A percentile compares a stretch with the other conserved stretches of the same genome.
These are phyloP conservation scores for Setophaga petechia DNA, from an alignment of 2,113 vertebrate species.

Conservation along the genomic window DNA sequence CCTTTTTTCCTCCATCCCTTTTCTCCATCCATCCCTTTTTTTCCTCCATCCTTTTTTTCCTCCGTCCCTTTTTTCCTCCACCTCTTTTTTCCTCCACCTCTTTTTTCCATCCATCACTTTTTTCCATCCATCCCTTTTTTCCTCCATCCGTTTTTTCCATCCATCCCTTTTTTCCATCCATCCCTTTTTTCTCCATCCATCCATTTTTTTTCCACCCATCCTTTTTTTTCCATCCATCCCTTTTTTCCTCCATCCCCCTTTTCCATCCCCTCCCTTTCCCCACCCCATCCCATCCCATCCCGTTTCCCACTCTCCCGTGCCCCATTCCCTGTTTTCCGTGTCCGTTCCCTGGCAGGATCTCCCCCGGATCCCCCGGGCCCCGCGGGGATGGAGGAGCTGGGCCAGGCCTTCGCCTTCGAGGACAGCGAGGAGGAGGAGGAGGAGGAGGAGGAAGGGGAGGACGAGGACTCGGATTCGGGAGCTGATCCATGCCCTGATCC, in stretches of 20 bases:
- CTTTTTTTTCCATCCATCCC: too few species aligned
- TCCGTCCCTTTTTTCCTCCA: too few species aligned
- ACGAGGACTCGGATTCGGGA: neutral
- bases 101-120: too few species aligned
- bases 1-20: too few species aligned
- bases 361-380: neutral
- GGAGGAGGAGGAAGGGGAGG: neutral
- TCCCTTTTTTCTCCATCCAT: too few species aligned
- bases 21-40: too few species aligned
- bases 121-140: too few species aligned
- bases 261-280: too few species aligned
- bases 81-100: neutral
- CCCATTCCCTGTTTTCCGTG: neutral
- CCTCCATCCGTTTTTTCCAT: too few species aligned
- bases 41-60: too few species aligned
- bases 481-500: neutral
- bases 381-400: neutral
- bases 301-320: neutral
- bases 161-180: neutral
- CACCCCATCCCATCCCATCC: neutral
- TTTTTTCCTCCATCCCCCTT: too few species aligned
- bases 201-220: too few species aligned
- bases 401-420: neutral
- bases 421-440: neutral
- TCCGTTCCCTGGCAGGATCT: neutral